Base-by-base conservation (phyloP, 1,140 invertebrate species). In the Trachelipus rathkii region DNA sequence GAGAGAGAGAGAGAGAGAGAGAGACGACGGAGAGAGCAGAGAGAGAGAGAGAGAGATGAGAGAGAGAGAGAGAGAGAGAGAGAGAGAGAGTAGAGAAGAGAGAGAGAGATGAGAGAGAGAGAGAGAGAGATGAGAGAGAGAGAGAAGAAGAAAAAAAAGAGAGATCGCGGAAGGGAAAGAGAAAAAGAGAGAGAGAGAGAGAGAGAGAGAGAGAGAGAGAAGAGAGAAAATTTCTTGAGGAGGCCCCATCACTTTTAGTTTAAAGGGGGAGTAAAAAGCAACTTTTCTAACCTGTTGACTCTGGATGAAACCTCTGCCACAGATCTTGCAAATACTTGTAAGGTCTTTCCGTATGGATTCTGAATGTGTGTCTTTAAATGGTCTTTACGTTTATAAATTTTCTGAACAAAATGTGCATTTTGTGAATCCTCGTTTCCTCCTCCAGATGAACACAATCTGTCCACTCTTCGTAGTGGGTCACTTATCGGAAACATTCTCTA, bases 351-450 rank as follows among this genome's bases (percentile, higher is more conserved):
- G 90, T 91, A 81, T 90, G 89, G 19, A 91, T 92, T 50, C 95
- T n/a, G 88, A 69, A 95, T 88, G 85, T 99, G 96, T 10, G 95
- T 93, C 50, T 95, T 92, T 73, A 98, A 87, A 82, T 96, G 80
- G 72, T 81, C 80, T 72, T 81, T 81, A 75, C 80, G 70, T 60
- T 81, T 81, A 70, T n/a, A 81, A 81, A 44, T 81, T 81, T 46
- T 75, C 68, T 60, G 76, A 79, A 76, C 80, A 81, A 77, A 78
- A 81, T 71, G 78, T 77, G 72, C 80, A 81, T 71, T n/a, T 81
- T 81, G 74, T 81, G 80, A 50, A 79, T 77, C n/a, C 80, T 77
- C 44, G 80, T 79, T 50, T 81, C 73, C 77, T 21, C 79, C 79
- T 21, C 72, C 72, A 19, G 71, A 70, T 19, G 72, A 71, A 66